Evolutionary conservation across 2,113 vertebrate genomes (phyloP), one percentile per base, ranked within the genome.

Genomic region (Marmota monax): DNA sequence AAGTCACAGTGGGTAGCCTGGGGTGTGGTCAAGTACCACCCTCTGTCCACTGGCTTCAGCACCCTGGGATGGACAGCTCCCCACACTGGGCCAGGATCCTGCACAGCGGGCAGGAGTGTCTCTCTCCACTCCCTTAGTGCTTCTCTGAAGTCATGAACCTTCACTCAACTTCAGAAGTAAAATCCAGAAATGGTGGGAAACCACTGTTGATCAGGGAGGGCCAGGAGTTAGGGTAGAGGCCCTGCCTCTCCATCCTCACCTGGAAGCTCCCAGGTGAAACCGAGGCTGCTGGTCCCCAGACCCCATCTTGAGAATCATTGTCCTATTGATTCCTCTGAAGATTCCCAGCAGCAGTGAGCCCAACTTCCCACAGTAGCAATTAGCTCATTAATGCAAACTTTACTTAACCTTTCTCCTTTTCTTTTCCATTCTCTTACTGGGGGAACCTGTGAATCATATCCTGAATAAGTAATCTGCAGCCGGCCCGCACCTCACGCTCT

Each of bases 1-100:
- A 16, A 42, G 5, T 56, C 56, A 37, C 4, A 7, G 5, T 0
- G 1, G 56, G 42, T 2, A 70, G 25, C 42, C 2, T 1, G 23
- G 8, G 86, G 27, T 37, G 29, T 27, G 51, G 29, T 37, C 1
- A 86, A 37, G 7, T 16, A 13, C 14, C 32, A 56, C 4, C 10
- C n/a, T 56, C 39, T 7, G 23, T 27, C 23, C 58, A 61, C 32
- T 51, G 23, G n/a, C 29, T 91, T 93, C 91, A 93, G 87, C 32
- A 78, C 45, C 2, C 7, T 7, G 32, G 11, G 58, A 0, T 7
- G 78, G 70, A 95, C 27, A 84, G 63, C 11, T 88, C 87, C 70
- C 17, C 4, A 29, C 14, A 9, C n/a, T 70, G 65, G 2, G 37
- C 45, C 42, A 13, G 23, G 7, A 14, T 20, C 14, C 32, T 7